Conservation (phyloP, 2,113 vertebrate species). For the Empidonax alnorum region DNA sequence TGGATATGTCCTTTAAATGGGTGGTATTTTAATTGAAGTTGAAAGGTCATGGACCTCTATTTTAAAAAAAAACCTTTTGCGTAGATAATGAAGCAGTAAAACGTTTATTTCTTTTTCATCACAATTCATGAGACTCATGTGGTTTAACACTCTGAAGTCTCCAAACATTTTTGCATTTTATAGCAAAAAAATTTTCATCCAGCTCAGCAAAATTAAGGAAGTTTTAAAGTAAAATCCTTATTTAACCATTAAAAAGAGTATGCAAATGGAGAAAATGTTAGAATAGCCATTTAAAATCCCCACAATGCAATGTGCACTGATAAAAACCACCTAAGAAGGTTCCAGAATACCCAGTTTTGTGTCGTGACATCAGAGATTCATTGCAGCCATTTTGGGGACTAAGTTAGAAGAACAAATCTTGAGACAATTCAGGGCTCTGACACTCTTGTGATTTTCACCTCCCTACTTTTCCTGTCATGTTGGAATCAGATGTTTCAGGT, state of each 20-base stretch:
- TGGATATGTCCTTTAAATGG: not conserved
- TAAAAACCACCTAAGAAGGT: not conserved
- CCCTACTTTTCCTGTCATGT: not conserved
- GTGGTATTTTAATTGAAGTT: not conserved
- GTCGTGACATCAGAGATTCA: not conserved
- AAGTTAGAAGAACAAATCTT: not conserved
- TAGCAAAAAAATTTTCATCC: not conserved
- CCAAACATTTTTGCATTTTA: not conserved
- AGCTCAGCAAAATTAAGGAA: not conserved
- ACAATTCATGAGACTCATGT: not conserved
- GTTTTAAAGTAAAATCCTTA: not conserved
- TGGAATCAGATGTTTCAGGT: not conserved
- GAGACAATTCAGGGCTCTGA: not conserved
- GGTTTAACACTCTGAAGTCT: not conserved
- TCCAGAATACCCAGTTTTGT: not conserved
- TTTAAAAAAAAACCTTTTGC: not conserved
- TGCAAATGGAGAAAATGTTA: not conserved
- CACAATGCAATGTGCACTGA: not conserved
- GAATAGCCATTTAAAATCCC: not conserved
- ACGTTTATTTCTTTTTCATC: not conserved
- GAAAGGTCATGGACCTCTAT: not conserved
- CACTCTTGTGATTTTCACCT: not conserved
- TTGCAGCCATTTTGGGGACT: not conserved
- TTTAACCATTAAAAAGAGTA: not conserved
- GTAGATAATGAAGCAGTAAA: not conserved